These are phyloP conservation scores for Epizoanthus illoricatus DNA, from an alignment of 92 coral and sea anemone genomes.

Conservation along the genomic window DNA sequence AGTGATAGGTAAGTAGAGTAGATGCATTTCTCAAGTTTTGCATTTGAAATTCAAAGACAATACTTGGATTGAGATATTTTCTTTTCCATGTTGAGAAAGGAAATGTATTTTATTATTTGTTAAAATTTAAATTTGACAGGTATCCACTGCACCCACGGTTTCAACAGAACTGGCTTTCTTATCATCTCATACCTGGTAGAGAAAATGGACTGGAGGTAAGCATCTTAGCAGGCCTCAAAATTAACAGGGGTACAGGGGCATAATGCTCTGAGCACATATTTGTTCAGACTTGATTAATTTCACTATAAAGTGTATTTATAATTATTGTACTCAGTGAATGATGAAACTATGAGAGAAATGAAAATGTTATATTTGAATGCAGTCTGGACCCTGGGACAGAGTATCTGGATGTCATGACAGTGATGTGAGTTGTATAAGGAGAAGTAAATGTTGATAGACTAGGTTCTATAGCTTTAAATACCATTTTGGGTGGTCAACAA, in stretches of 20 bases:
- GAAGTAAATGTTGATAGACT: too few relatives aligned
- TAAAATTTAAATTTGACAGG: conserved; percentile 44
- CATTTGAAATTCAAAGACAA: background rate
- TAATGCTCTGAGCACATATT: background rate
- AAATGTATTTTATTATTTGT: too few relatives aligned
- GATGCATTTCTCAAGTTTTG: background rate
- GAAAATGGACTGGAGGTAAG: conserved; percentile 89
- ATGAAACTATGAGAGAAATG: too few relatives aligned
- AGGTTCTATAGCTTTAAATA: too few relatives aligned
- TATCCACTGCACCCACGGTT: conserved; percentile 98
- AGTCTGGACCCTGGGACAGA: too few relatives aligned
- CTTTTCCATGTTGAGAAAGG: background rate
- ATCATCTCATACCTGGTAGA: conserved; percentile 88
- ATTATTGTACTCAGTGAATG: too few relatives aligned
- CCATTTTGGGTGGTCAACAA: too few relatives aligned
- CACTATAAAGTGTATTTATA: too few relatives aligned
- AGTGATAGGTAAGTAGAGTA: conserved; percentile 65
- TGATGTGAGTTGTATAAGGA: too few relatives aligned
- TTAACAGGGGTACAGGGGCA: background rate
- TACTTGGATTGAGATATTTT: background rate
- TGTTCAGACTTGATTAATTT: too few relatives aligned
- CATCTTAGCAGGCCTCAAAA: background rate
- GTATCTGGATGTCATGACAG: too few relatives aligned
- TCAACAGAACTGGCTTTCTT: conserved; percentile 93
- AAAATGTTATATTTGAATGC: too few relatives aligned